Base-by-base conservation (phyloP, 2,797 vertebrate species). In the Poeciliopsis presidionis region DNA sequence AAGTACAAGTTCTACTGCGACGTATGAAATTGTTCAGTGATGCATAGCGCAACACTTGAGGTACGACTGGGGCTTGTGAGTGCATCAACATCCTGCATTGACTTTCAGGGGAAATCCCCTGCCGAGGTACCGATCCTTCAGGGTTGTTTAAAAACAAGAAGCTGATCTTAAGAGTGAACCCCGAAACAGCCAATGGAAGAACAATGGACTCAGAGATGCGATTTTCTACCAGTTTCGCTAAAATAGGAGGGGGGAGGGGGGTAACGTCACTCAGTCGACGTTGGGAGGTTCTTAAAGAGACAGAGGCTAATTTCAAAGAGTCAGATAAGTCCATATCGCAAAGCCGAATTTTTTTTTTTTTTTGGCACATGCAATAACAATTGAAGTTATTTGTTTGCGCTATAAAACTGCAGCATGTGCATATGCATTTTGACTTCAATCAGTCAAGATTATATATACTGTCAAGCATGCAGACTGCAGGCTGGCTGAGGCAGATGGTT, bases 51-150 rank as follows among this genome's bases (percentile, higher is more conserved):
- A 43, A 81, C 71, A 75, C 75, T 9, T 1, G 55, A 13, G 74
- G 69, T 39, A 9, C 18, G 59, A 73, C 81, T 49, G 72, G 61
- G 28, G 59, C 70, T 63, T 84, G 78, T 12, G 79, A 70, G 43
- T 45, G 71, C 39, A 81, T 74, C 72, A 59, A 39, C 77, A 74
- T 59, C 80, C 61, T 84, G 78, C 76, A 76, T 49, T 1, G 65
- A 61, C 45, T 36, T 14, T 57, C 5, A 45, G 9, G 33, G 71
- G 72, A 79, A 81, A 39, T 39, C 84, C 75, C 51, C 55, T 46
- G 45, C n/a, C 16, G 43, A 3, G 18, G 61, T 46, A 28, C 28
- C 11, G 41, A 28, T 46, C 67, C 41, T 45, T 39, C 36, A 41
- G 63, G 36, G 14, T 43, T 69, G 36, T 25, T 41, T 7, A 25